Base-by-base conservation (phyloP, 2,888 invertebrate species). In the Ypsolopha scabrella region DNA sequence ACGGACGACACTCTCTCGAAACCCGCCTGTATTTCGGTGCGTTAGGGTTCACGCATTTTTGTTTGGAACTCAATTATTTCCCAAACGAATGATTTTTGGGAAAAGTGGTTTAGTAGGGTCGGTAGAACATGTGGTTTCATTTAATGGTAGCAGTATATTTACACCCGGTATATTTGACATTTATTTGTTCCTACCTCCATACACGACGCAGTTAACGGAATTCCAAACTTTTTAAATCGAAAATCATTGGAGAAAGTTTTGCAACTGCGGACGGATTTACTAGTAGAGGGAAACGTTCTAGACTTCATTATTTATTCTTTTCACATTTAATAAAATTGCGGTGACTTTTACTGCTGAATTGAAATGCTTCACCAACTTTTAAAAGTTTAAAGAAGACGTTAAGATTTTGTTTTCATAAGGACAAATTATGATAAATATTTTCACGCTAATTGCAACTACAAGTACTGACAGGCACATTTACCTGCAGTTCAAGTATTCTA, bases 191-290 rank as follows among this genome's bases (percentile, higher is more conserved):
- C 39, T 7, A 48, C 1, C n/a, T 39, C 39, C 14, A 13, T 39
- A 41, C 8, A 3, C 1, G 41, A 37, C 11, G 49, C 53, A 55
- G 57, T 54, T 56, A 54, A 53, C 14, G 33, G 53, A 57, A 57
- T 55, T 52, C 53, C 51, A 57, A 57, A 56, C 52, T 53, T 54
- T 52, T 43, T 48, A 52, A 56, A 55, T 55, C 54, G 54, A 53
- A 53, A 53, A 54, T 52, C 52, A 55, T 54, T 53, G 24, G 49
- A 47, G 36, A 49, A 53, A 54, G 49, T 56, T 52, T 46, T 41
- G 14, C 54, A 50, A 13, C 35, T 38, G 39, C 39, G 39, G 39
- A n/a, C 33, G 45, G 35, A 33, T 34, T 34, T 24, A 45, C 45
- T 24, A 43, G 43, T 24, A 2, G 4, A 7, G 24, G 9, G 14